Conservation (phyloP, 2,113 vertebrate genomes). For the Podocnemis expansa region DNA sequence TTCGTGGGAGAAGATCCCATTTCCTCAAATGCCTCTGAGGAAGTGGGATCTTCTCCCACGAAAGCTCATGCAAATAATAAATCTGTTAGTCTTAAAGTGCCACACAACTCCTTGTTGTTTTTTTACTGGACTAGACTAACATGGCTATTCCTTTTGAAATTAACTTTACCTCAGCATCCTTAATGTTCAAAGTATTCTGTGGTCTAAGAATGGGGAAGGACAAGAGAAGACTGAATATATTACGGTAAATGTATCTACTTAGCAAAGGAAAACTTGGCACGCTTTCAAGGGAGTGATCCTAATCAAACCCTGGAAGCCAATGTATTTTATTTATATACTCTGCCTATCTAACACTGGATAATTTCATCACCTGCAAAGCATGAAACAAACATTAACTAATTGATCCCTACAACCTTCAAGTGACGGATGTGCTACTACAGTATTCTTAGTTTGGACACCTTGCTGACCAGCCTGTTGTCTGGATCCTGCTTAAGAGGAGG, state of each 20-base stretch:
- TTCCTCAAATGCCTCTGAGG: too few relatives aligned
- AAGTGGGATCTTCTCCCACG: too few relatives aligned
- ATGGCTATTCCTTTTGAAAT: too few relatives aligned
- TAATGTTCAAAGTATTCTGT: neutral
- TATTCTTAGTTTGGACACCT: neutral
- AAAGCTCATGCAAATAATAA: too few relatives aligned
- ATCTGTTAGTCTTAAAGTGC: too few relatives aligned
- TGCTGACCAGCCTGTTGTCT: neutral
- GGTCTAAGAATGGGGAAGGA: neutral
- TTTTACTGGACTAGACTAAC: too few relatives aligned
- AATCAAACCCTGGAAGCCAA: neutral
- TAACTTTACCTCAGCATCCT: neutral
- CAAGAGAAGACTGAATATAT: neutral
- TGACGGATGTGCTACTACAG: neutral
- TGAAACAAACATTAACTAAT: rapidly evolving
- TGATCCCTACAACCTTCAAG: neutral
- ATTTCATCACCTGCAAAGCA: neutral
- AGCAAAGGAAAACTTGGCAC: neutral
- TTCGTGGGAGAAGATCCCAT: too few relatives aligned
- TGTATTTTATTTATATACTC: rapidly evolving
- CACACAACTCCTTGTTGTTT: too few relatives aligned
- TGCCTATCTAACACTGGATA: neutral
- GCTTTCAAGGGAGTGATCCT: neutral
- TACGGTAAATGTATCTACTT: rapidly evolving
- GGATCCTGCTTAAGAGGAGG: rapidly evolving